Conservation (phyloP, 2,797 vertebrate genomes). For the Lateolabrax maculatus region DNA sequence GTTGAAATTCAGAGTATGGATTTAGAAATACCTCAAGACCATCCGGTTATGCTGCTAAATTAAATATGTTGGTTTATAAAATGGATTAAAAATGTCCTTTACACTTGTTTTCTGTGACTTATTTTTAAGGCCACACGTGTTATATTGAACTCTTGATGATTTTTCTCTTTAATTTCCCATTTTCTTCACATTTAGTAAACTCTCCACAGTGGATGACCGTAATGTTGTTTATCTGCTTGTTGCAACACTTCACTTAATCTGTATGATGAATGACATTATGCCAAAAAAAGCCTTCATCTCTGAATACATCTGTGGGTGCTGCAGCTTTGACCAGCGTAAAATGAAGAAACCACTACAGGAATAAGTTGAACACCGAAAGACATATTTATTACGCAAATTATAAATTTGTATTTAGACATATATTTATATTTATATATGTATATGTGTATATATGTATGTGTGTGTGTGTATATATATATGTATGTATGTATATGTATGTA, state of each 20-base stretch:
- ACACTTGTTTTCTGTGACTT: constrained; percentile 67
- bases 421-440: too few relatives aligned
- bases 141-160: background rate
- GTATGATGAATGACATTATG: too few relatives aligned
- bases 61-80: constrained; percentile 88
- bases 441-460: too few relatives aligned
- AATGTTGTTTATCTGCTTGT: background rate
- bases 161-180: background rate
- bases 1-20: constrained; percentile 80
- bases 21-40: constrained; percentile 96
- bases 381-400: too few relatives aligned
- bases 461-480: too few relatives aligned
- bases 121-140: background rate
- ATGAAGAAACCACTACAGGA: background rate
- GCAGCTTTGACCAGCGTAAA: background rate
- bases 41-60: constrained; percentile 94
- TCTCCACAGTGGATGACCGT: background rate
- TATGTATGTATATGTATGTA: too few relatives aligned
- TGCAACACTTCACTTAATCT: background rate
- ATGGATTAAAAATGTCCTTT: constrained; percentile 86
- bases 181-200: background rate
- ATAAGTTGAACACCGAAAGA: background rate
- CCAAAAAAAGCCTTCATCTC: too few relatives aligned
- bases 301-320: background rate
- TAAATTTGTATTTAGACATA: too few relatives aligned